Conservation (phyloP, 2,888 invertebrate genomes). For the Drosophila pseudotakahashii region DNA sequence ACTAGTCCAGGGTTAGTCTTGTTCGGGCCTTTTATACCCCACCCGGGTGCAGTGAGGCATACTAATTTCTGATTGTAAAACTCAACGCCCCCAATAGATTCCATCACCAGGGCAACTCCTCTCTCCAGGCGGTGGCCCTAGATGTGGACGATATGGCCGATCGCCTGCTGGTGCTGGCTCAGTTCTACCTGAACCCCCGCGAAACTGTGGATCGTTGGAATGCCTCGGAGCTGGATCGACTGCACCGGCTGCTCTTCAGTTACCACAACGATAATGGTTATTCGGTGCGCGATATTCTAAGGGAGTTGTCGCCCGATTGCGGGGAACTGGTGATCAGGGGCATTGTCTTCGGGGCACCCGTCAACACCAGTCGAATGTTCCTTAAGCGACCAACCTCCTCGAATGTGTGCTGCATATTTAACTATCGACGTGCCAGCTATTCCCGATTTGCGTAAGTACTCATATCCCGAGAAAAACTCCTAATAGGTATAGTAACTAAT, state of each 20-base stretch:
- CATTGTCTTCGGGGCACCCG: conserved; percentile 60
- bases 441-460: conserved; percentile 65
- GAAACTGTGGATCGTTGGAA: conserved; percentile 52
- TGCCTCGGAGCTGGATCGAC: conserved; percentile 56
- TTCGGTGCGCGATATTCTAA: conserved; percentile 74
- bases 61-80: conserved; percentile 45
- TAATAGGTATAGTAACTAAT: background rate
- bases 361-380: conserved; percentile 74
- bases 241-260: conserved; percentile 74
- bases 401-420: conserved; percentile 82
- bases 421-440: conserved; percentile 74
- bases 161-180: conserved; percentile 69
- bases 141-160: conserved; percentile 67
- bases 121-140: conserved; percentile 49
- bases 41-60: conserved; percentile 38
- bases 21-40: conserved; percentile 31
- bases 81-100: conserved; percentile 60
- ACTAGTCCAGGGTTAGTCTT: conserved; percentile 20
- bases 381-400: conserved; percentile 71
- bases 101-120: conserved; percentile 60
- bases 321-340: conserved; percentile 74
- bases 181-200: conserved; percentile 71
- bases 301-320: conserved; percentile 76
- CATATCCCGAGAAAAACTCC: background rate
- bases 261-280: conserved; percentile 76